Conservation (phyloP, 2,888 invertebrate species). For the Allygus modestus region DNA sequence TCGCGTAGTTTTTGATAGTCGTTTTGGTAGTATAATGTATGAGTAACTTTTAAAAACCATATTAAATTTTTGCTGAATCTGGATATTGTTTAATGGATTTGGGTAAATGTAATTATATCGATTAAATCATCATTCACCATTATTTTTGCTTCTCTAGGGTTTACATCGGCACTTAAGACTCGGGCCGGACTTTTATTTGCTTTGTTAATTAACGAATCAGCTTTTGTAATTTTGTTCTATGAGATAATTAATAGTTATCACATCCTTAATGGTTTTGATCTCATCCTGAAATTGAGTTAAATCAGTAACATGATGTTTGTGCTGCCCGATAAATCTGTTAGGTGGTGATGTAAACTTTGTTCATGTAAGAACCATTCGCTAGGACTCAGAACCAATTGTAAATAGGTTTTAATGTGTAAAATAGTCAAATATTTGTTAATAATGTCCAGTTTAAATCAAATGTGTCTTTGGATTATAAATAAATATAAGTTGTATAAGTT, state of each 20-base stretch:
- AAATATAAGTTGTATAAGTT: constrained; percentile 32
- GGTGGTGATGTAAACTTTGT: background rate
- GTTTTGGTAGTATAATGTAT: background rate
- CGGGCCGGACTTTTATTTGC: background rate
- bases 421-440: constrained; percentile 50
- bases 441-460: constrained; percentile 51
- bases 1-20: constrained; percentile 21
- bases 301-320: background rate
- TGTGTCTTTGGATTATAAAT: constrained; percentile 48
- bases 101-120: background rate
- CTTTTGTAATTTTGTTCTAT: too few species aligned
- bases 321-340: background rate
- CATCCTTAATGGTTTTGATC: background rate
- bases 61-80: background rate
- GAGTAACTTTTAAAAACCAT: background rate
- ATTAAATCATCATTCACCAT: background rate
- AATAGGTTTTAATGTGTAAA: constrained; percentile 57
- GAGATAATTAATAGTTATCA: too few species aligned
- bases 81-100: constrained; percentile 24
- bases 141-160: background rate
- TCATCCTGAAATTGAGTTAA: background rate
- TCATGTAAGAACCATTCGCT: background rate
- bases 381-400: constrained; percentile 52
- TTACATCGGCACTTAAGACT: background rate
- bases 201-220: background rate